Percentiles rank a stretch among this genome's conserved stretches.
Conservation (phyloP, 2,797 vertebrate species). For the Eidolon dupreanum region DNA sequence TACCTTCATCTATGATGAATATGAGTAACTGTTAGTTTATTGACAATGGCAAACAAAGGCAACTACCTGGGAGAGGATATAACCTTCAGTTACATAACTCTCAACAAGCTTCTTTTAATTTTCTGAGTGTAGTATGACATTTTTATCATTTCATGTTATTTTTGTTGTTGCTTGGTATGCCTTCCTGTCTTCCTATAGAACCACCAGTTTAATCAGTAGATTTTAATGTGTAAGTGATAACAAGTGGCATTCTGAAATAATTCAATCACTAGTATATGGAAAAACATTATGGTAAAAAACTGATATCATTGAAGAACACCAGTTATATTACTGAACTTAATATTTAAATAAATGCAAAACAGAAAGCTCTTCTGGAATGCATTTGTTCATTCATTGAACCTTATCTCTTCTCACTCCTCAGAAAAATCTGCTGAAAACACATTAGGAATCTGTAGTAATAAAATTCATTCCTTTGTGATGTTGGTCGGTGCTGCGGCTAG, state of each 20-base stretch:
- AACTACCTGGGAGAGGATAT: not conserved
- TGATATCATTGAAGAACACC: constrained; percentile 58
- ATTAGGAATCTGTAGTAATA: constrained; percentile 75
- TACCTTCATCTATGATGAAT: not conserved
- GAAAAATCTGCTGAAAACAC: constrained; percentile 67
- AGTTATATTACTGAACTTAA: constrained; percentile 71
- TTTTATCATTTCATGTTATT: not conserved
- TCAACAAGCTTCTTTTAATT: not conserved
- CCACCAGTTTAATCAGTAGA: not conserved
- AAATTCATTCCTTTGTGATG: constrained; percentile 63
- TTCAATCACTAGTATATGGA: constrained; percentile 16
- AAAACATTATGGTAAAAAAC: constrained; percentile 48
- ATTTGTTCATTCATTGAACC: constrained; percentile 67
- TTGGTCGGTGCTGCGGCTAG: constrained; percentile 44
- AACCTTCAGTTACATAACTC: not conserved
- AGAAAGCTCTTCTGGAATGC: constrained; percentile 49
- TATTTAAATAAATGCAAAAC: constrained; percentile 70
- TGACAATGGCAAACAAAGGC: not conserved
- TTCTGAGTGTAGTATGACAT: not conserved
- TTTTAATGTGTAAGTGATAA: not conserved
- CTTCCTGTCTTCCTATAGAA: not conserved
- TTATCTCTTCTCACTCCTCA: constrained; percentile 23
- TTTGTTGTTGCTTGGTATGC: not conserved
- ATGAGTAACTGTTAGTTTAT: not conserved
- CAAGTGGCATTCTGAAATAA: constrained; percentile 61